Conservation (phyloP, 2,797 vertebrate genomes). For the Apodemus agrarius region DNA sequence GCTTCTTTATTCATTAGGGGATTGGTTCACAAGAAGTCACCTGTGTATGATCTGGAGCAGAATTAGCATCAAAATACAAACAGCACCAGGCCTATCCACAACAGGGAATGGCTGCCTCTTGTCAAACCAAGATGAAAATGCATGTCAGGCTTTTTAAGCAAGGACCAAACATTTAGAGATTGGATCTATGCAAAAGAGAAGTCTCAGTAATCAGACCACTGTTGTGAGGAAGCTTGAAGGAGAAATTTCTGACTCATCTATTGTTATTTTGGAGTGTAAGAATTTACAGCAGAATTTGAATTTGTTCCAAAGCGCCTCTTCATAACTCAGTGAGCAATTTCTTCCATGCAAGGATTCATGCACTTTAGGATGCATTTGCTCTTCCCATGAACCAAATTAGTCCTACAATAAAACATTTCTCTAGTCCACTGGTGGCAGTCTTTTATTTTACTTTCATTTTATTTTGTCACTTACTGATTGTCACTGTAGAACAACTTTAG, state of each 20-base stretch:
- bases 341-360: constrained; percentile 7
- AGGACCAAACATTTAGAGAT: not conserved
- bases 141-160: not conserved
- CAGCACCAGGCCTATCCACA: too few relatives aligned
- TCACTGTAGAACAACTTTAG: constrained; percentile 38
- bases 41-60: too few relatives aligned
- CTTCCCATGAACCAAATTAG: constrained; percentile 45
- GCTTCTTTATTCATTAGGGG: too few relatives aligned
- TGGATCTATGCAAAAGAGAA: not conserved
- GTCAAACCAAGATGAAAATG: not conserved
- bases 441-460: not conserved
- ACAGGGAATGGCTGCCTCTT: not conserved
- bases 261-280: constrained; percentile 7
- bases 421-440: not conserved
- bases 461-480: not conserved
- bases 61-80: too few relatives aligned
- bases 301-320: not conserved
- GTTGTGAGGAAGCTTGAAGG: not conserved
- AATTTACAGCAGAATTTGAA: not conserved
- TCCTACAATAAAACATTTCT: constrained; percentile 45
- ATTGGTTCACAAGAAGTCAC: too few relatives aligned
- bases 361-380: constrained; percentile 25
- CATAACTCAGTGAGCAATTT: not conserved
- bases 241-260: not conserved
- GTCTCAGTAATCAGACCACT: not conserved